phyloP scores from a whole-genome alignment of 2,888 invertebrate species.

The Asteroscopus sphinx region DNA sequence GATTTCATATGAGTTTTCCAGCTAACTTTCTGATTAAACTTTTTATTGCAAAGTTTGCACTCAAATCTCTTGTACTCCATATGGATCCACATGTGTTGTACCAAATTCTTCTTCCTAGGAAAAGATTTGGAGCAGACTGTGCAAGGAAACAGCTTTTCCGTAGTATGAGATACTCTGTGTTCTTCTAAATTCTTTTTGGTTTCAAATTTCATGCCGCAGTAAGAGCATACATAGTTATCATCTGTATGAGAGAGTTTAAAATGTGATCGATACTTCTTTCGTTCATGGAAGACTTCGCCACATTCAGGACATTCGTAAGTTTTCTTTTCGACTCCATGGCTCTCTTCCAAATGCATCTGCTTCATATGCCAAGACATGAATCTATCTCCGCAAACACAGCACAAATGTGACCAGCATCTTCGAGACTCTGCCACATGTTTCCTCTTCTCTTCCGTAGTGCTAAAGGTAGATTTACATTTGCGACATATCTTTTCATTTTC shows the following conservation, averaged over 20 bases:
- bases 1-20: constrained; percentile 84
- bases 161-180: constrained; percentile 88
- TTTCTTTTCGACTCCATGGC: constrained; percentile 72
- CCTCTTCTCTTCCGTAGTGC: constrained; percentile 71
- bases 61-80: constrained; percentile 81
- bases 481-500: constrained; percentile 75
- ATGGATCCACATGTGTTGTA: constrained; percentile 85
- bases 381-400: constrained; percentile 76
- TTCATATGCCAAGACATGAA: constrained; percentile 77
- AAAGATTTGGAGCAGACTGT: constrained; percentile 84
- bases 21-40: constrained; percentile 83
- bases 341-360: constrained; percentile 72
- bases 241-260: constrained; percentile 79
- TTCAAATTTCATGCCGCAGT: constrained; percentile 79
- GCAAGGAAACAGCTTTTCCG: constrained; percentile 86
- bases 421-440: constrained; percentile 71
- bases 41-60: constrained; percentile 79
- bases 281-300: constrained; percentile 69
- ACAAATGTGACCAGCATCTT: constrained; percentile 79
- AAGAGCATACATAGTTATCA: constrained; percentile 77
- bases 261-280: constrained; percentile 75
- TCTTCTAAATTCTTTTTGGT: constrained; percentile 76
- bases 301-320: constrained; percentile 77
- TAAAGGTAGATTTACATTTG: constrained; percentile 78
- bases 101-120: constrained; percentile 79